Evolutionary conservation across 2,797 vertebrate genomes (phyloP), one percentile per base, ranked within the genome.

Genomic region (Onychomys leucogaster): DNA sequence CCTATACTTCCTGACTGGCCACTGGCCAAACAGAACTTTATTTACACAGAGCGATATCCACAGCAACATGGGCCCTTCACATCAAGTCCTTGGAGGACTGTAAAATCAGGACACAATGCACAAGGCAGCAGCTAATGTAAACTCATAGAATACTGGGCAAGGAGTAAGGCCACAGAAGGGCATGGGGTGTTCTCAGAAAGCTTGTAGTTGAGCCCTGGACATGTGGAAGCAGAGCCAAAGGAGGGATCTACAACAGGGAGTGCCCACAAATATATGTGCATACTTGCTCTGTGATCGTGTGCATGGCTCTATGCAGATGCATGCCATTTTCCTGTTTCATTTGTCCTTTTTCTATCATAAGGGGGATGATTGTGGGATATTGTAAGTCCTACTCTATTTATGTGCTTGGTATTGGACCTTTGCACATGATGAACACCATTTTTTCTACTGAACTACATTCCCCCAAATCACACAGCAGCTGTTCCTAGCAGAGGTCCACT

Each of bases 281-380:
- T 52, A 55, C 6, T 6, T 27, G 10, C 13, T 83, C 57, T 6
- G 14, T 34, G 63, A 29, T 43, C 21, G 1, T 13, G 29, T n/a
- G 2, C 63, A 9, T 9, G 3, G 6, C 19, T n/a, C 34, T 2
- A 5, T 17, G 81, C 5, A 0, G 7, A 4, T 43, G 5, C 3
- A 3, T 32, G 43, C 23, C 69, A 57, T 78, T 52, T 84, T 61
- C 25, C 73, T 23, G 0, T 25, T 32, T 91, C n/a, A 1, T 13
- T 19, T 86, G 59, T 77, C 65, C 25, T 29, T 5, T 7, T 7
- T 9, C 29, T 6, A 0, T 37, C 65, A 29, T 16, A 2, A 65
- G 43, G n/a, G 46, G 81, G 5, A 3, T 80, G 57, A 29, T 43
- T n/a, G 0, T 19, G n/a, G 23, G 61, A 27, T 88, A 43, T 27